phyloP scores from a whole-genome alignment of 2,888 invertebrate species.

The Villa cingulata region DNA sequence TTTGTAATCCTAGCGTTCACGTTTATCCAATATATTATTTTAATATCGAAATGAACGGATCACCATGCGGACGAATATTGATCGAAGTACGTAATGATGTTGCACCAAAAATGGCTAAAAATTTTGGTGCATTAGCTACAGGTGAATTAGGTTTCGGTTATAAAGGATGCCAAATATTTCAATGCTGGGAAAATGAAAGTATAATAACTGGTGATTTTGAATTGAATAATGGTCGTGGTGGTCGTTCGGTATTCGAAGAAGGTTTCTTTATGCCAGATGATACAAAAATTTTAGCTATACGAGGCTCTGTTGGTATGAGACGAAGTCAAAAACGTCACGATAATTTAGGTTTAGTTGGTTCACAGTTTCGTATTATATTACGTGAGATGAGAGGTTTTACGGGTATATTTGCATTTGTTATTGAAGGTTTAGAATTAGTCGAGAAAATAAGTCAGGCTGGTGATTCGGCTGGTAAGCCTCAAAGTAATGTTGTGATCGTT shows the following conservation, averaged over 20 bases:
- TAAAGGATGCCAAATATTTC: slow-evolving; percentile 66
- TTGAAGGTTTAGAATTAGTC: slow-evolving; percentile 64
- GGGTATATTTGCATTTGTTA: slow-evolving; percentile 66
- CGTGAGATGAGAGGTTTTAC: slow-evolving; percentile 74
- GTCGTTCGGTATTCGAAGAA: slow-evolving; percentile 61
- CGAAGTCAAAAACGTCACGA: slow-evolving; percentile 68
- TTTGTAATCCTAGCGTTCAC: slow-evolving; percentile 41
- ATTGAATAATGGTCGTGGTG: slow-evolving; percentile 66
- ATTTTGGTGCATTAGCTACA: slow-evolving; percentile 56
- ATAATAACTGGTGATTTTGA: slow-evolving; percentile 72
- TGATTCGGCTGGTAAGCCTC: slow-evolving; percentile 64
- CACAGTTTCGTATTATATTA: slow-evolving; percentile 68
- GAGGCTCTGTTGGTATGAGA: slow-evolving; percentile 70
- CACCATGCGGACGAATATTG: slow-evolving; percentile 55
- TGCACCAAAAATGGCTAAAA: slow-evolving; percentile 69
- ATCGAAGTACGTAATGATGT: slow-evolving; percentile 65
- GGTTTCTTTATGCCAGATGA: slow-evolving; percentile 70
- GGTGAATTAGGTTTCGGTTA: slow-evolving; percentile 64
- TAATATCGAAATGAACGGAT: slow-evolving; percentile 59
- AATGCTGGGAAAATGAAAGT: slow-evolving; percentile 71
- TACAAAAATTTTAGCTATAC: slow-evolving; percentile 57
- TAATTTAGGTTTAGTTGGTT: slow-evolving; percentile 68
- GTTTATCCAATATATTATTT: slow-evolving; percentile 61
- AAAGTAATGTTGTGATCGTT: slow-evolving; percentile 56
- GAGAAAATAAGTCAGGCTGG: slow-evolving; percentile 66